A percentile compares a stretch with the other conserved stretches of the same genome.
Conservation (phyloP, 2,888 invertebrate species). For the Temnothorax ravouxi region DNA sequence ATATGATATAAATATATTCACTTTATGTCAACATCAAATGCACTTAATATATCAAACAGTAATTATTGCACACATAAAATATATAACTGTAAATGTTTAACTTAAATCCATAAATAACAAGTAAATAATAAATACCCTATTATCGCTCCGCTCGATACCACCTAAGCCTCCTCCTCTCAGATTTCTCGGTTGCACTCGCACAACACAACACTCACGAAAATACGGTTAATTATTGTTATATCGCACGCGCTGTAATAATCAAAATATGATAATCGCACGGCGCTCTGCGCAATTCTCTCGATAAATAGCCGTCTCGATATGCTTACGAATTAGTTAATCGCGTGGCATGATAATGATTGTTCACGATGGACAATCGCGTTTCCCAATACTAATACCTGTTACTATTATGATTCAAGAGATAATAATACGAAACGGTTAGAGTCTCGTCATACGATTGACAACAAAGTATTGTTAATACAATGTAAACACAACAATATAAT, state of each 20-base stretch:
- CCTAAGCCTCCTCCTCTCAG: neutral
- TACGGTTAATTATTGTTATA: constrained; percentile 10
- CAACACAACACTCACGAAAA: neutral
- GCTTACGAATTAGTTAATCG: constrained; percentile 11
- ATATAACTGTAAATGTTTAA: neutral
- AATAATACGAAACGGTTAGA: too few relatives aligned
- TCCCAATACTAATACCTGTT: neutral
- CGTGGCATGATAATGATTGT: neutral
- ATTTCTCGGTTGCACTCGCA: neutral
- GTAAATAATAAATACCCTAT: neutral
- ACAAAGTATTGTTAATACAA: neutral
- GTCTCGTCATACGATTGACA: neutral
- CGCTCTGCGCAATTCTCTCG: neutral
- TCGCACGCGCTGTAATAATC: neutral
- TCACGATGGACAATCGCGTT: neutral
- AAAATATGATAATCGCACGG: neutral
- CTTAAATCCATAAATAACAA: neutral
- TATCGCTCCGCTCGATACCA: too few relatives aligned
- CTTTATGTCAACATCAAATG: neutral
- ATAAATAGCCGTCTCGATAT: neutral
- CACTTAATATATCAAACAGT: neutral
- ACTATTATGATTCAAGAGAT: neutral
- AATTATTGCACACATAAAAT: neutral
- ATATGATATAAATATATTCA: neutral
- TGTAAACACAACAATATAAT: neutral